phyloP scores from a whole-genome alignment of 2,797 vertebrate species.

The Lepus townsendii region DNA sequence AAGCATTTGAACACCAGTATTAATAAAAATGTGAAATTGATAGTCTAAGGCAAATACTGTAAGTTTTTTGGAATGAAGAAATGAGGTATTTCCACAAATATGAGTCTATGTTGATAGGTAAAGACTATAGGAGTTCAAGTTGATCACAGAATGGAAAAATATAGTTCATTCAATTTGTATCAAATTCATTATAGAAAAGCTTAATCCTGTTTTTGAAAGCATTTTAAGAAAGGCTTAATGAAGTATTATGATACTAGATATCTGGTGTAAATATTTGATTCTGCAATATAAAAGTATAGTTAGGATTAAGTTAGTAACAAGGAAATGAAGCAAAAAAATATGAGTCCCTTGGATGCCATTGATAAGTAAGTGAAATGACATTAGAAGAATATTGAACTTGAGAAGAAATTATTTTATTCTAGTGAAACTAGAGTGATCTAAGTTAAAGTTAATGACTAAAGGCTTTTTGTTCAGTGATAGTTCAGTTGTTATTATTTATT shows the following conservation, averaged over 20 bases:
- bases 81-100: neutral
- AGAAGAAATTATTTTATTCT: neutral
- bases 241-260: neutral
- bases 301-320: neutral
- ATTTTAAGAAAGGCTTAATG: neutral
- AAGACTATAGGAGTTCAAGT: conserved; percentile 6
- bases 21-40: neutral
- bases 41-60: neutral
- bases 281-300: neutral
- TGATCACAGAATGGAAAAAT: conserved; percentile 57
- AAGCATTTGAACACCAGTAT: conserved; percentile 9
- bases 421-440: conserved; percentile 1
- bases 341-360: neutral
- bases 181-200: neutral
- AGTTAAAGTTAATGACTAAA: neutral
- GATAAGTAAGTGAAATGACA: neutral
- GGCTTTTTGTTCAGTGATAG: neutral
- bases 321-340: neutral
- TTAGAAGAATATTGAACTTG: neutral
- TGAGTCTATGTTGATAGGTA: neutral
- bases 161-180: conserved; percentile 1
- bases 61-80: conserved; percentile 19
- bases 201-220: neutral
- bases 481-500: neutral
- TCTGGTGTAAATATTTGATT: conserved; percentile 31